Evolutionary conservation across 2,113 vertebrate genomes (phyloP).

Genomic region (Nicator chloris): DNA sequence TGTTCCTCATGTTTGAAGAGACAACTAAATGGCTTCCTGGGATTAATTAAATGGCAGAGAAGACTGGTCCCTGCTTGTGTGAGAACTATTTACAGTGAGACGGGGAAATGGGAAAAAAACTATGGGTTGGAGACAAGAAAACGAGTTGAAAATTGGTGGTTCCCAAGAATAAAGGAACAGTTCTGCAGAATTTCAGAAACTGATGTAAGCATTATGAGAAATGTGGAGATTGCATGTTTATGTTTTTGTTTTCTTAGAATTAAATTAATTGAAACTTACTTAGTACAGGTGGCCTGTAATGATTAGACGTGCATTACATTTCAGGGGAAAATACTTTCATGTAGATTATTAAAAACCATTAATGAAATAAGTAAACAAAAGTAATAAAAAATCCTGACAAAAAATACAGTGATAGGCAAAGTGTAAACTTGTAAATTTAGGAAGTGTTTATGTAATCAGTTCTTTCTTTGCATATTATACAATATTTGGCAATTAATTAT

Average conservation of each 20-base stretch:
- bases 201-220: conserved; percentile 73
- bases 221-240: background rate
- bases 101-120: conserved; percentile 84
- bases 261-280: background rate
- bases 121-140: conserved; percentile 83
- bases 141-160: conserved; percentile 89
- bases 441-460: background rate
- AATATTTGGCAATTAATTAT: background rate
- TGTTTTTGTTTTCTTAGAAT: background rate
- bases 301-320: background rate
- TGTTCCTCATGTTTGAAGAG: conserved; percentile 57
- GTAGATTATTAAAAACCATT: background rate
- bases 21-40: background rate
- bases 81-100: conserved; percentile 85
- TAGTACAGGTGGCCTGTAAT: background rate
- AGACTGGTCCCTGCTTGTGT: background rate
- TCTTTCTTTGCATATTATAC: background rate
- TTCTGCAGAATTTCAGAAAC: conserved; percentile 63
- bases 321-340: background rate
- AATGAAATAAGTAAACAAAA: background rate
- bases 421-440: background rate
- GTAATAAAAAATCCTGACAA: background rate
- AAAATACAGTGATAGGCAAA: background rate
- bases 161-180: conserved; percentile 79
- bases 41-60: conserved; percentile 3